These are phyloP conservation scores for Macrotis lagotis DNA, from an alignment of 2,113 vertebrate genomes.

Conservation along the genomic window DNA sequence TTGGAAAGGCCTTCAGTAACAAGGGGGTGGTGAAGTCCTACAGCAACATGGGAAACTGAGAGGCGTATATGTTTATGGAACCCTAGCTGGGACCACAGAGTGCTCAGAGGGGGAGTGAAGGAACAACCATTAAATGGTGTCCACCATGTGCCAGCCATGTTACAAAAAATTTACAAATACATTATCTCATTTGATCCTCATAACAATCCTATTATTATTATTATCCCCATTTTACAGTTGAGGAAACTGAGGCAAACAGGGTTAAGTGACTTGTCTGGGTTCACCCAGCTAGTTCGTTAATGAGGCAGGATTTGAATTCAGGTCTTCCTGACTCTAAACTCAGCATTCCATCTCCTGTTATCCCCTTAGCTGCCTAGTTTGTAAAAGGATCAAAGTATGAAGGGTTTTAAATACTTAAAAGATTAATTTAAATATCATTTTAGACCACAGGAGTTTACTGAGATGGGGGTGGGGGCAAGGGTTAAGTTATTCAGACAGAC, in stretches of 20 bases:
- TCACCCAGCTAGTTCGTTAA: neutral
- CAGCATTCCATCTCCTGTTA: neutral
- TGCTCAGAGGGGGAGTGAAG: too few relatives aligned
- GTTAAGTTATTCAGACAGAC: neutral
- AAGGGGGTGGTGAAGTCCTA: too few relatives aligned
- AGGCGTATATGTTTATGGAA: too few relatives aligned
- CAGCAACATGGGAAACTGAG: too few relatives aligned
- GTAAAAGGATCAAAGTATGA: neutral
- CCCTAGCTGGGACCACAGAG: neutral
- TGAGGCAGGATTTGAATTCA: neutral
- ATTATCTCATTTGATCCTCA: neutral
- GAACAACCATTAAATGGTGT: neutral
- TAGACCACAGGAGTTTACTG: neutral
- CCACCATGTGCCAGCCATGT: too few relatives aligned
- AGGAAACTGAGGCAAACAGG: neutral
- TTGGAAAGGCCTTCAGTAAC: too few relatives aligned
- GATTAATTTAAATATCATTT: neutral
- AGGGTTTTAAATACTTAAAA: neutral
- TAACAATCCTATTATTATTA: neutral
- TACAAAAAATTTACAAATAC: neutral
- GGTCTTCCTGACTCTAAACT: neutral
- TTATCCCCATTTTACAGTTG: neutral
- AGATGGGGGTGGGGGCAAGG: too few relatives aligned
- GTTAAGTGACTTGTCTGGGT: neutral
- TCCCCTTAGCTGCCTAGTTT: neutral